phyloP scores from a whole-genome alignment of 2,888 invertebrate genomes.

The Dilophus febrilis region DNA sequence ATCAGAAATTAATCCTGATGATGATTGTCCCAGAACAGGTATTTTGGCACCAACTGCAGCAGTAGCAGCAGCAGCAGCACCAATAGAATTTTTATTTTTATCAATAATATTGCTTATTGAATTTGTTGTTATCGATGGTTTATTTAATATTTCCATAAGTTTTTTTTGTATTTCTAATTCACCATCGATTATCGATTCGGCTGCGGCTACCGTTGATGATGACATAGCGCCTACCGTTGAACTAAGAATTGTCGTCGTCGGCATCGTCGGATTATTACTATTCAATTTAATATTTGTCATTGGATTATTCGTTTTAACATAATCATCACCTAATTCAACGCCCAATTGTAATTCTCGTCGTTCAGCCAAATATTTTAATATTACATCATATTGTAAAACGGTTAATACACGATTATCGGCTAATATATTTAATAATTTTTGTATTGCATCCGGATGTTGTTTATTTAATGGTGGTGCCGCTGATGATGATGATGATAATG shows the following conservation, averaged over 20 bases:
- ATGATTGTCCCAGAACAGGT: conserved; percentile 12
- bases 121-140: conserved; percentile 25
- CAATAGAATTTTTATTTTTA: conserved; percentile 20
- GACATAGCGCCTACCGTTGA: not conserved
- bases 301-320: conserved; percentile 8
- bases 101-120: conserved; percentile 19
- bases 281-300: no score
- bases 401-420: conserved; percentile 67
- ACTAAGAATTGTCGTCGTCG: no score
- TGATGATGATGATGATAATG: conserved; percentile 17
- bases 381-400: conserved; percentile 59
- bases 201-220: not conserved
- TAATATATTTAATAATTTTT: conserved; percentile 57
- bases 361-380: conserved; percentile 55
- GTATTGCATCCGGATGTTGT: conserved; percentile 46
- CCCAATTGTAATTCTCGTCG: conserved; percentile 57
- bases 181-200: conserved; percentile 20
- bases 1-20: conserved; percentile 10
- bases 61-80: conserved; percentile 25
- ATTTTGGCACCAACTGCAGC: conserved; percentile 15
- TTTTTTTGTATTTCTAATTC: conserved; percentile 29
- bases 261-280: not conserved
- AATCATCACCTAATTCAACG: conserved; percentile 50
- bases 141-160: conserved; percentile 27
- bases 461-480: conserved; percentile 22